Evolutionary conservation across 2,888 invertebrate species (phyloP), one percentile per base, ranked within the genome.

Genomic region (Spilarctia lutea): DNA sequence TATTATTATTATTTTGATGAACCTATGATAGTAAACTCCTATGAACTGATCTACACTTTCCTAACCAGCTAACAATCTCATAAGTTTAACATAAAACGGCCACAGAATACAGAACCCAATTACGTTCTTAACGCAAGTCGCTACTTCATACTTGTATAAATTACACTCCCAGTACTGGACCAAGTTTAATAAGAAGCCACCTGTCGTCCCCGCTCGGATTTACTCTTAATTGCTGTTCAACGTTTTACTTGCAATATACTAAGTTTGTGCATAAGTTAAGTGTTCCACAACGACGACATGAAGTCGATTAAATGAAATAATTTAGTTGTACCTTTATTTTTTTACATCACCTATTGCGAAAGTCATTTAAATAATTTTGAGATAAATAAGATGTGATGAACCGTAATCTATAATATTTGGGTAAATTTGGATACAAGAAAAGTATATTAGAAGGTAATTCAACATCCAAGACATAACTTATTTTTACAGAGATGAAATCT

Each of bases 161-260:
- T 91, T 91, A 88, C 88, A 83, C 83, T 83, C 79, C 75, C 80
- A 86, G 84, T 79, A 79, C 84, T 79, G 82, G 86, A 81, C 79
- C 68, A 88, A 91, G 85, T 94, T 94, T 94, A 94, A 93, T 94
- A 94, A 94, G 91, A 90, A 90, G 88, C 91, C 93, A 93, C 91
- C 94, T 94, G 94, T 92, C 92, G 88, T 79, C 86, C 86, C 81
- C 82, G 86, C 73, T 83, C 83, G 86, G 89, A 90, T 90, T 90
- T 88, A 85, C 88, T 89, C 92, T 92, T 93, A 93, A 94, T 94
- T 93, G 90, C 89, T 85, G 85, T 88, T 87, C 82, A 83, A 75
- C 78, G 76, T 83, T 83, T 83, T 77, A 85, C 83, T 76, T 77
- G 75, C 72, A 81, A 72, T 84, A 76, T 60, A 42, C 60, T 75